Percentiles rank a stretch among this genome's conserved stretches.
Conservation (phyloP, 2,797 vertebrate species). For the Propithecus perrieri region DNA sequence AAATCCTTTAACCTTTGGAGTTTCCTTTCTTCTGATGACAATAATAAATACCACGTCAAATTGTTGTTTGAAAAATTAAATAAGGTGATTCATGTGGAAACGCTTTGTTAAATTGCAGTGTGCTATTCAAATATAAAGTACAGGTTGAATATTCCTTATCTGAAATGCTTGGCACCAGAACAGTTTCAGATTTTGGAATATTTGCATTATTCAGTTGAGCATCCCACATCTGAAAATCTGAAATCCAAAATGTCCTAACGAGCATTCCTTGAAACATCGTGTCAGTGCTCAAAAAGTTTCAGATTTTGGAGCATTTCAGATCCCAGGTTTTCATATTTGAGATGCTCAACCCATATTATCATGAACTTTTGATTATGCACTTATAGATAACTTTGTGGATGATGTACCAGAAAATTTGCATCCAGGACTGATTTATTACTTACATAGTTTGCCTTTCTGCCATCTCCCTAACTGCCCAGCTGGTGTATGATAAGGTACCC, state of each 20-base stretch:
- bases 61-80: background rate
- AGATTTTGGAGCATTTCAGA: too few relatives aligned
- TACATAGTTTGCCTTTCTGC: background rate
- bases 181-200: background rate
- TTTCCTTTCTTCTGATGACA: background rate
- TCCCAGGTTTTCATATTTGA: too few relatives aligned
- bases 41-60: background rate
- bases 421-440: background rate
- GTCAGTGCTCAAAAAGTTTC: background rate
- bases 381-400: background rate
- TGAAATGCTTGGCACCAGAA: background rate
- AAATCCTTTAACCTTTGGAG: background rate
- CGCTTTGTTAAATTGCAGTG: background rate
- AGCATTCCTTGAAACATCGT: background rate
- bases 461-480: background rate
- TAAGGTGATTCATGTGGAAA: background rate
- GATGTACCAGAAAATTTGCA: background rate
- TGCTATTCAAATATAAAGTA: background rate
- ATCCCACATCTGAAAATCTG: background rate
- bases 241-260: background rate
- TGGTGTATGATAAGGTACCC: background rate
- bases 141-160: background rate
- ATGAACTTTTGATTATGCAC: background rate
- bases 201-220: background rate
- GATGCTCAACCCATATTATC: background rate